Evolutionary conservation across 2,797 vertebrate species (phyloP).

Genomic region (Falco rusticolus): DNA sequence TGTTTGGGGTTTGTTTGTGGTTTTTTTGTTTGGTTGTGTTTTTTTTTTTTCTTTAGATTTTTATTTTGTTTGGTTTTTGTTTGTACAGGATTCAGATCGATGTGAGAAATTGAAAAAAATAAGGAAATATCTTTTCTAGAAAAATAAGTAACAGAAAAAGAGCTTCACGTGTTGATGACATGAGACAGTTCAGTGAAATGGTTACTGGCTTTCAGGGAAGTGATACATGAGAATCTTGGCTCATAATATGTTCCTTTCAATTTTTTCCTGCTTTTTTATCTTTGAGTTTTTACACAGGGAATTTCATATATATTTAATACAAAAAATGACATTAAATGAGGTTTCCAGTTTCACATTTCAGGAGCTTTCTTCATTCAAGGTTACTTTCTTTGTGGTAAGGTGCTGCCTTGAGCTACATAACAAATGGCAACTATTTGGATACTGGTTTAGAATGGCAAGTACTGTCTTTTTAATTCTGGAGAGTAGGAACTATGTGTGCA

Average conservation of each 20-base stretch:
- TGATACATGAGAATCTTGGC: background rate
- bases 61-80: rapidly evolving
- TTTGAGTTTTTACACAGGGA: background rate
- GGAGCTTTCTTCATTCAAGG: background rate
- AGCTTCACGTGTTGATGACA: background rate
- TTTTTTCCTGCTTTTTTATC: background rate
- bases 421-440: background rate
- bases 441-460: background rate
- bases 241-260: rapidly evolving
- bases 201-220: background rate
- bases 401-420: background rate
- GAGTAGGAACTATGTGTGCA: background rate
- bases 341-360: background rate
- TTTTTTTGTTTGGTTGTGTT: too few species aligned
- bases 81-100: background rate
- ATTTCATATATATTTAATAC: background rate
- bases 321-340: background rate
- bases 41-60: too few species aligned
- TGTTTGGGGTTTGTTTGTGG: too few species aligned
- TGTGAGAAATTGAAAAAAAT: background rate
- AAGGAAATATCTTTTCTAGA: background rate
- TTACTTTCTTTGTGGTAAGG: background rate
- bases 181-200: background rate
- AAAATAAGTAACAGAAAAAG: background rate
- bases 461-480: background rate